A percentile compares a stretch with the other conserved stretches of the same genome.
phyloP scores from a whole-genome alignment of 2,113 vertebrate species.

The Passer montanus region DNA sequence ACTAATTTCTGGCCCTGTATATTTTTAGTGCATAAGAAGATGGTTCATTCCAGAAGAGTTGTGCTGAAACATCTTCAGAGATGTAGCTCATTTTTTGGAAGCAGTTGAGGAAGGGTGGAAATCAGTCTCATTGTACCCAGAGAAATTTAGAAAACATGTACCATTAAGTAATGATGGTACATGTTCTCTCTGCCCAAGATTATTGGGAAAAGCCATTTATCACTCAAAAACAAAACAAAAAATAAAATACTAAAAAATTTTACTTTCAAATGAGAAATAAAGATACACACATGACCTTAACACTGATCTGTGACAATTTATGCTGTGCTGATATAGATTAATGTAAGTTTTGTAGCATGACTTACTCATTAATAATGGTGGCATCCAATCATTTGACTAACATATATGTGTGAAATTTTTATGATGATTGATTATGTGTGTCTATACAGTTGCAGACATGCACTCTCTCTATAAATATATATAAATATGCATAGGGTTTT shows the following conservation, averaged over 20 bases:
- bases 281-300: not conserved
- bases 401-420: not conserved
- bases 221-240: not conserved
- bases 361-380: not conserved
- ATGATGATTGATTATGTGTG: not conserved
- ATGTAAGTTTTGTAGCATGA: not conserved
- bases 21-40: not conserved
- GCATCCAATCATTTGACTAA: not conserved
- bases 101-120: not conserved
- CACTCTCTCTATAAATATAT: not conserved
- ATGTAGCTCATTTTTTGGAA: rapidly evolving
- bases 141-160: not conserved
- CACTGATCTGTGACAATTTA: not conserved
- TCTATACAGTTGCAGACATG: not conserved
- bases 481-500: not conserved
- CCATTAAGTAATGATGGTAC: not conserved
- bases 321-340: not conserved
- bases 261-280: not conserved
- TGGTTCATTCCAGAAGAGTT: not conserved
- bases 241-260: not conserved
- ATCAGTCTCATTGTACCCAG: not conserved
- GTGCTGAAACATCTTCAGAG: not conserved
- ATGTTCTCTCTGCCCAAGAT: not conserved
- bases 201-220: not conserved
- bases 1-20: not conserved